These are phyloP conservation scores for Latrodectus elegans DNA, from an alignment of 2,888 invertebrate genomes.

Conservation along the genomic window DNA sequence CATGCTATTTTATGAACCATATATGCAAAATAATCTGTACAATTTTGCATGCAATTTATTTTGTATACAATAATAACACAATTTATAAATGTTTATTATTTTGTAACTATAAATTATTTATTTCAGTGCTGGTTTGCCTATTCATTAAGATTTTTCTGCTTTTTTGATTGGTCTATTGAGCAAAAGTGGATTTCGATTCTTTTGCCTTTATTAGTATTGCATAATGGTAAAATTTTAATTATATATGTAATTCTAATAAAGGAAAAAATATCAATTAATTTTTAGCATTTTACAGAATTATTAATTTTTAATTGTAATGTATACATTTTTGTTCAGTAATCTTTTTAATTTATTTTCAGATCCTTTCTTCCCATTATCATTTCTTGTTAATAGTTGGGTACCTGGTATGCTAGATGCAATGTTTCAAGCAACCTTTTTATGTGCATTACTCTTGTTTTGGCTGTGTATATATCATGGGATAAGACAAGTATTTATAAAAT, in stretches of 20 bases:
- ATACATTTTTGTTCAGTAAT: conserved; percentile 77
- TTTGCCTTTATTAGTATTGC: conserved; percentile 89
- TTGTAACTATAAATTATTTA: conserved; percentile 9
- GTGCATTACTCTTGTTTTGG: conserved; percentile 92
- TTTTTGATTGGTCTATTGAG: conserved; percentile 97
- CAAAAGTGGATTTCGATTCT: conserved; percentile 96
- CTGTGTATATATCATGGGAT: conserved; percentile 95
- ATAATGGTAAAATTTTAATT: conserved; percentile 86
- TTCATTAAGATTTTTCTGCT: conserved; percentile 87
- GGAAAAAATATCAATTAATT: too few relatives aligned
- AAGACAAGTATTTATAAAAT: conserved; percentile 81
- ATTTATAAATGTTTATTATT: not conserved
- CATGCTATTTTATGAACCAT: too few relatives aligned
- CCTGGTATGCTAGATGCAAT: conserved; percentile 94
- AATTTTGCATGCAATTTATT: too few relatives aligned
- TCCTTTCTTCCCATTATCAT: conserved; percentile 92
- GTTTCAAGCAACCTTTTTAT: conserved; percentile 91
- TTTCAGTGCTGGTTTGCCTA: conserved; percentile 94
- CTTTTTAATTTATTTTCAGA: conserved; percentile 79
- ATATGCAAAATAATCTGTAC: too few relatives aligned
- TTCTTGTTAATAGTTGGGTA: conserved; percentile 90
- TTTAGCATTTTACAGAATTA: too few relatives aligned
- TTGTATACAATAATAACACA: not conserved
- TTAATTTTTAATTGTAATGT: not conserved
- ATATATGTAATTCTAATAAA: not conserved